phyloP scores from a whole-genome alignment of 2,113 vertebrate genomes.

The Gallinago jamesoni region DNA sequence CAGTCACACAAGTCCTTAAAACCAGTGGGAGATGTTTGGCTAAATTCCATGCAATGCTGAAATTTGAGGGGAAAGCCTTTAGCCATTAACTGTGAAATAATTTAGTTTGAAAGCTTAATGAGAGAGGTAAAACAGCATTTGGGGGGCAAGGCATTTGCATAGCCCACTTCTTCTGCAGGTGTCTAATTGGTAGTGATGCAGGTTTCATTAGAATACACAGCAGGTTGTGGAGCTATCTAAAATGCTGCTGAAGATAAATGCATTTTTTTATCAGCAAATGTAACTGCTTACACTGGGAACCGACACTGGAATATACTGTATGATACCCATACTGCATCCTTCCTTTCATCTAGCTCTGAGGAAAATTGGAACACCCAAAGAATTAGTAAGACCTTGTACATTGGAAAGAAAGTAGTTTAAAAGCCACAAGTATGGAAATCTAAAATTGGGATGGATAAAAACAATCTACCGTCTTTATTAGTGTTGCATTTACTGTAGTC shows the following conservation, averaged over 20 bases:
- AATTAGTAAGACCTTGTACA: not conserved
- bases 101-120: slow-evolving; percentile 59
- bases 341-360: not conserved
- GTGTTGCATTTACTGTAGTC: not conserved
- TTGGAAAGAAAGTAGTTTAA: not conserved
- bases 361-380: not conserved
- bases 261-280: slow-evolving; percentile 29
- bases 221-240: slow-evolving; percentile 39
- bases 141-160: slow-evolving; percentile 32
- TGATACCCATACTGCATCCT: not conserved
- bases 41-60: not conserved
- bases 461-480: not conserved
- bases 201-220: slow-evolving; percentile 59
- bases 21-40: not conserved
- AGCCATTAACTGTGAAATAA: slow-evolving; percentile 36
- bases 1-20: slow-evolving; percentile 22
- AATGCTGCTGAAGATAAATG: slow-evolving; percentile 29
- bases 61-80: slow-evolving; percentile 20
- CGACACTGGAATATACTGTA: not conserved
- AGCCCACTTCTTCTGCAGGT: slow-evolving; percentile 56
- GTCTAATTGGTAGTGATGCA: slow-evolving; percentile 54
- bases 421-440: not conserved
- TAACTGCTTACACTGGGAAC: not conserved
- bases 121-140: slow-evolving; percentile 48
- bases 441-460: not conserved